phyloP scores from a whole-genome alignment of 2,113 vertebrate genomes.

The Petaurus breviceps region DNA sequence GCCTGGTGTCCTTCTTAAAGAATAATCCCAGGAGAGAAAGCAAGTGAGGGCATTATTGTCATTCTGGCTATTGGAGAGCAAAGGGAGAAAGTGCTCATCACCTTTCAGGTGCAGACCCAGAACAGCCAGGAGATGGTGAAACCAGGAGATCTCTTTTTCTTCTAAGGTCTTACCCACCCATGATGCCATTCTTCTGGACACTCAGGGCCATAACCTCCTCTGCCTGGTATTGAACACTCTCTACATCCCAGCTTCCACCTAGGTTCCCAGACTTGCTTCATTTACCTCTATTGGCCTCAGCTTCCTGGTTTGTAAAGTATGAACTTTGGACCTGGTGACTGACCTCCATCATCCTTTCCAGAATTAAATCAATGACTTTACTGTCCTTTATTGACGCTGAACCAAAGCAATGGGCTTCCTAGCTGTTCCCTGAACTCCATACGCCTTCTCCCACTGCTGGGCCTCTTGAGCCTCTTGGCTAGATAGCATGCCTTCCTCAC shows the following conservation, averaged over 20 bases:
- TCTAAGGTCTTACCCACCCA: not conserved
- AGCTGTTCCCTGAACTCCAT: not conserved
- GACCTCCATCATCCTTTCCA: not conserved
- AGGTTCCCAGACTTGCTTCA: not conserved
- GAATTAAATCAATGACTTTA: not conserved
- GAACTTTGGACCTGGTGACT: not conserved
- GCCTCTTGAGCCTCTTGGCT: not conserved
- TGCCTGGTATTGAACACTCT: not conserved
- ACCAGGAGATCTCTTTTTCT: not conserved
- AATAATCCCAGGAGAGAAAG: not conserved
- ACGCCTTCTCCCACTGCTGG: not conserved
- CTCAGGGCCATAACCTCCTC: not conserved
- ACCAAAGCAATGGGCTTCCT: not conserved
- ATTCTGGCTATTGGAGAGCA: not conserved
- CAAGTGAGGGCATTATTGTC: not conserved
- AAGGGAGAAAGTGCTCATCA: not conserved
- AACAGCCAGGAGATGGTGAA: not conserved
- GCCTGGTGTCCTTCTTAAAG: not conserved
- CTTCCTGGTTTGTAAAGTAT: not conserved
- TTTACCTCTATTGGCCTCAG: not conserved
- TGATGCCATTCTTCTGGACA: not conserved
- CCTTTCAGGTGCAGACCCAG: not conserved
- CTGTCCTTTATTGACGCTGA: not conserved
- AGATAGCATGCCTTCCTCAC: not conserved
- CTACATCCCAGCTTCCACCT: not conserved